These are phyloP conservation scores for Crioceris asparagi DNA, from an alignment of 2,888 invertebrate species.

Conservation along the genomic window DNA sequence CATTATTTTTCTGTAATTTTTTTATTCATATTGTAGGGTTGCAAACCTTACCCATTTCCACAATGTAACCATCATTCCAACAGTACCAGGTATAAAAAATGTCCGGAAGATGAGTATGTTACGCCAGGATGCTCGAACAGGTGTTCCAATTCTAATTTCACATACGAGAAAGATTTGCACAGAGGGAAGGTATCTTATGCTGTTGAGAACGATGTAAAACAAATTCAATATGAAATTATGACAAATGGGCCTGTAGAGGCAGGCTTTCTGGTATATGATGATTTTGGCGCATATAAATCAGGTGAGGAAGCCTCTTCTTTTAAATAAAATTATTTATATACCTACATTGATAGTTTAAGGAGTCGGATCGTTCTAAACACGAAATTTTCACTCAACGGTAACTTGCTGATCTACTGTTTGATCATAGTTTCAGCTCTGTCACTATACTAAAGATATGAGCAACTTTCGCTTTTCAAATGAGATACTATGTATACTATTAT, in stretches of 20 bases:
- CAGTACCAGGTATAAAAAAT: too few relatives aligned
- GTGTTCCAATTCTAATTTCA: constrained; percentile 20
- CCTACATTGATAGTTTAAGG: too few relatives aligned
- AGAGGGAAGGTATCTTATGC: constrained; percentile 6
- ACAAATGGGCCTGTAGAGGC: constrained; percentile 76
- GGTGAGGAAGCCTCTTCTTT: too few relatives aligned
- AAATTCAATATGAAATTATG: constrained; percentile 68
- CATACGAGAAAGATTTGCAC: constrained; percentile 4
- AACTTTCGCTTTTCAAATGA: too few relatives aligned
- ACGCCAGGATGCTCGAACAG: constrained; percentile 9
- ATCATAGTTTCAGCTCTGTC: too few relatives aligned
- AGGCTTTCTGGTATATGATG: constrained; percentile 70
- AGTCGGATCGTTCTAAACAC: too few relatives aligned
- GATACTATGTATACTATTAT: too few relatives aligned
- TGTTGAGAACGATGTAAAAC: constrained; percentile 36
- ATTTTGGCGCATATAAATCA: constrained; percentile 67
- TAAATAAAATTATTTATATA: too few relatives aligned
- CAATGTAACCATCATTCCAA: constrained; percentile 14
- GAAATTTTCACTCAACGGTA: too few relatives aligned
- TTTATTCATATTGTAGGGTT: constrained; percentile 13
- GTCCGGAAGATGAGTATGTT: background rate
- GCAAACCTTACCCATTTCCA: constrained; percentile 14
- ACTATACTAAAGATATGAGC: too few relatives aligned
- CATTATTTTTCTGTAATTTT: background rate
- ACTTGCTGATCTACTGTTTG: too few relatives aligned